phyloP scores from a whole-genome alignment of 1,140 invertebrate genomes.

The Palaemon carinicauda region DNA sequence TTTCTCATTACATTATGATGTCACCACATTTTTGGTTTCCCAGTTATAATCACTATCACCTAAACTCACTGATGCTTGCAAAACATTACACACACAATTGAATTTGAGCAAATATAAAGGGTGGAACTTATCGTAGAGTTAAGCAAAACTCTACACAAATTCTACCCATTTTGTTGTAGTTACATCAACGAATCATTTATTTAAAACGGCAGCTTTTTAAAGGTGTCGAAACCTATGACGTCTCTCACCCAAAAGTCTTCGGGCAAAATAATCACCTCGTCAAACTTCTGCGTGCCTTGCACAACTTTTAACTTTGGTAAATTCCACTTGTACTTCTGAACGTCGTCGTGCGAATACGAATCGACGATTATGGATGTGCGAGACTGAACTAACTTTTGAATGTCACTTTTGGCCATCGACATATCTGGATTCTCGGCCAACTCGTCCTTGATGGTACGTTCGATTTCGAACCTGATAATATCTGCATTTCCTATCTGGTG shows the following conservation, averaged over 20 bases:
- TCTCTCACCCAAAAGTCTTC: constrained; percentile 25
- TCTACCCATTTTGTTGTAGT: background rate
- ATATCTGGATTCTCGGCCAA: background rate
- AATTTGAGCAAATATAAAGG: too few species aligned
- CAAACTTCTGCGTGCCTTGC: constrained; percentile 27
- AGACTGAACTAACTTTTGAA: background rate
- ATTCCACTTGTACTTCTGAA: constrained; percentile 9
- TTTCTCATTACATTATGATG: too few species aligned
- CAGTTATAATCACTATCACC: too few species aligned
- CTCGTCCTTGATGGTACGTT: background rate
- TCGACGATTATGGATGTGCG: background rate
- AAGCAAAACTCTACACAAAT: too few species aligned
- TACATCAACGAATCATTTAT: background rate
- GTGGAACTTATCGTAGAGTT: too few species aligned
- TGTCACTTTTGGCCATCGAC: background rate
- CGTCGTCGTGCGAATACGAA: background rate
- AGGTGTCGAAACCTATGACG: background rate
- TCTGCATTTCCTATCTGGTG: constrained; percentile 4
- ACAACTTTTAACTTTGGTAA: constrained; percentile 13
- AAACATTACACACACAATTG: too few species aligned
- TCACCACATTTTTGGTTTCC: too few species aligned
- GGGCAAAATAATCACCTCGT: constrained; percentile 14
- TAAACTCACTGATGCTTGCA: too few species aligned
- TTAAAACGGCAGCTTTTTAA: constrained; percentile 12
- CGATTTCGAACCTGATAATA: background rate